These are phyloP conservation scores for Lycodopsis pacificus DNA, from an alignment of 2,797 vertebrate species.

Conservation along the genomic window DNA sequence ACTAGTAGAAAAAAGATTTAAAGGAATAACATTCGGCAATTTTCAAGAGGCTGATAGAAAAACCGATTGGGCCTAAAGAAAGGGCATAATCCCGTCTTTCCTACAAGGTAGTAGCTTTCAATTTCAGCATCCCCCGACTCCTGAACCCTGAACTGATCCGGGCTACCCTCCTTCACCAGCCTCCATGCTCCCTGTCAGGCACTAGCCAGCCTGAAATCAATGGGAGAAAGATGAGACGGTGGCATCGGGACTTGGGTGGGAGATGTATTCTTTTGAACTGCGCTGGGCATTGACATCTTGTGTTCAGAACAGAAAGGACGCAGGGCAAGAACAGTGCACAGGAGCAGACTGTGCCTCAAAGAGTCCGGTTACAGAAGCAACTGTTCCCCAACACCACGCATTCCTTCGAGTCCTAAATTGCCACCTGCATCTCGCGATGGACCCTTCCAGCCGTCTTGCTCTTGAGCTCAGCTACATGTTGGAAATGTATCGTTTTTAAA, in stretches of 20 bases:
- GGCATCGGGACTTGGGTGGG: slow-evolving; percentile 38
- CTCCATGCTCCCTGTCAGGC: slow-evolving; percentile 31
- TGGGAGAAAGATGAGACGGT: slow-evolving; percentile 39
- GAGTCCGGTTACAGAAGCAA: slow-evolving; percentile 22
- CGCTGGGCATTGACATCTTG: slow-evolving; percentile 19
- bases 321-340: slow-evolving; percentile 45
- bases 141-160: slow-evolving; percentile 27
- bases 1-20: neutral
- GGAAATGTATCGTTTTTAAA: neutral
- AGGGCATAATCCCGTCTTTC: slow-evolving; percentile 9
- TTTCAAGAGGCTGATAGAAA: slow-evolving; percentile 18
- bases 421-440: neutral
- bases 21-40: neutral
- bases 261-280: slow-evolving; percentile 41
- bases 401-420: neutral
- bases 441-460: neutral
- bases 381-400: neutral
- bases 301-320: slow-evolving; percentile 53
- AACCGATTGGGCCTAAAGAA: slow-evolving; percentile 2
- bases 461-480: neutral
- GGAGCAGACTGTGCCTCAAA: slow-evolving; percentile 16
- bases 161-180: neutral
- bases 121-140: slow-evolving; percentile 24
- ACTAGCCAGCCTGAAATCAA: slow-evolving; percentile 33
- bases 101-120: neutral